A percentile compares a stretch with the other conserved stretches of the same genome.
Conservation (phyloP, 2,113 vertebrate species). For the Strigops habroptila region DNA sequence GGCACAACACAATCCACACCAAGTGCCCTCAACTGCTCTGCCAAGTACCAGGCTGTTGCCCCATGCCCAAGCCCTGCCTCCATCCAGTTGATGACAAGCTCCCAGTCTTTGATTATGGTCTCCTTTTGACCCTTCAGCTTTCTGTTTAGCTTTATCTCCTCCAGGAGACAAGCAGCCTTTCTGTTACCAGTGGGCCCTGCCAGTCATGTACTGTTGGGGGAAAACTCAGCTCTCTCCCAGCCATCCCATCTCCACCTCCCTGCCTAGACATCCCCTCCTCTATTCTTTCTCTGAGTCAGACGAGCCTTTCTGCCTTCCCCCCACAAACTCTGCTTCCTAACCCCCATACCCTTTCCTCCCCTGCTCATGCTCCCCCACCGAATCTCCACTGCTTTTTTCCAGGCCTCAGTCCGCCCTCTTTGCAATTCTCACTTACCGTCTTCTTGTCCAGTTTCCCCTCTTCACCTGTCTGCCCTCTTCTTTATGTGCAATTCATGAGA, state of each 20-base stretch:
- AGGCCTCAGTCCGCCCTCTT: neutral
- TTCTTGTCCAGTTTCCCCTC: neutral
- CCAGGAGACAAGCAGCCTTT: neutral
- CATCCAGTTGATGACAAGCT: neutral
- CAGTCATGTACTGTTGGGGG: accelerated
- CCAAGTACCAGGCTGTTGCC: neutral
- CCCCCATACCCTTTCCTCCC: neutral
- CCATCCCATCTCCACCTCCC: neutral
- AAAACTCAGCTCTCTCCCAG: neutral
- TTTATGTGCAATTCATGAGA: neutral
- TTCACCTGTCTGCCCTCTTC: neutral
- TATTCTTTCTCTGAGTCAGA: neutral
- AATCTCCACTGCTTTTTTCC: neutral
- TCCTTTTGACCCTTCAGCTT: neutral
- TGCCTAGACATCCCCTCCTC: neutral
- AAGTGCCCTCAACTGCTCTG: neutral
- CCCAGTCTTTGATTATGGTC: neutral
- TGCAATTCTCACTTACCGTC: neutral
- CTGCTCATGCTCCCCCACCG: neutral
- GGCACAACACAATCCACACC: neutral
- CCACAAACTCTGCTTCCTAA: neutral
- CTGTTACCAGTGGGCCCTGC: neutral
- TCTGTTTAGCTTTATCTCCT: neutral
- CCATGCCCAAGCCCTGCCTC: neutral
- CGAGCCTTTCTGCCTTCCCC: neutral